A percentile compares a stretch with the other conserved stretches of the same genome.
Conservation (phyloP, 2,888 invertebrate species). For the Azorinus chamasolen region DNA sequence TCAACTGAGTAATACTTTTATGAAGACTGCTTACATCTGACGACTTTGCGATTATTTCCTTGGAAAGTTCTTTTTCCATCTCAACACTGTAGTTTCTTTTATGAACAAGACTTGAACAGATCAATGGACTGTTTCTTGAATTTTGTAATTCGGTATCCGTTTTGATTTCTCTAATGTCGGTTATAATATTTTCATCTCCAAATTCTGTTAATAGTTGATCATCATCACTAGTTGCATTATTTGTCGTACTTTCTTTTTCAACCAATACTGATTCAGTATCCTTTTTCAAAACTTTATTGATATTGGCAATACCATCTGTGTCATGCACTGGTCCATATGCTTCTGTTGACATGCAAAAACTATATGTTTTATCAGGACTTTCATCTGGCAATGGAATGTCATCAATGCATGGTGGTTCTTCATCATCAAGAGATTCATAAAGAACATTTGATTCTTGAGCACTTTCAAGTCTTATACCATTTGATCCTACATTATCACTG, state of each 20-base stretch:
- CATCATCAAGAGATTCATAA: slow-evolving; percentile 15
- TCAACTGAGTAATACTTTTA: slow-evolving; percentile 59
- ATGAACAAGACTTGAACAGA: no score
- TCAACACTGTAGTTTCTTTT: no score
- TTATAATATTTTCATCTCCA: no score
- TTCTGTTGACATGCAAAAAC: not conserved
- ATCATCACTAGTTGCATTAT: no score
- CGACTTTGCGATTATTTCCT: slow-evolving; percentile 1
- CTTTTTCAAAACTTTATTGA: no score
- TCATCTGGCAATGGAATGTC: slow-evolving; percentile 49
- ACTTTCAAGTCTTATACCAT: not conserved
- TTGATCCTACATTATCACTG: not conserved
- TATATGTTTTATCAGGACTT: not conserved
- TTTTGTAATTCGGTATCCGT: no score
- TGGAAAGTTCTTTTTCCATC: not conserved
- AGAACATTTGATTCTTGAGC: not conserved
- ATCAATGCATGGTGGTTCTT: slow-evolving; percentile 46
- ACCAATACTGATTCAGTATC: no score
- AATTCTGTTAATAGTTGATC: no score
- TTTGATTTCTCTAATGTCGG: no score
- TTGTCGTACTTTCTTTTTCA: no score
- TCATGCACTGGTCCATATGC: not conserved
- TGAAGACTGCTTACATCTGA: slow-evolving; percentile 30
- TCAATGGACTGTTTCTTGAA: no score
- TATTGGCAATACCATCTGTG: no score